Evolutionary conservation across 2,888 invertebrate genomes (phyloP), one percentile per base, ranked within the genome.

Genomic region (Plusia festucae): DNA sequence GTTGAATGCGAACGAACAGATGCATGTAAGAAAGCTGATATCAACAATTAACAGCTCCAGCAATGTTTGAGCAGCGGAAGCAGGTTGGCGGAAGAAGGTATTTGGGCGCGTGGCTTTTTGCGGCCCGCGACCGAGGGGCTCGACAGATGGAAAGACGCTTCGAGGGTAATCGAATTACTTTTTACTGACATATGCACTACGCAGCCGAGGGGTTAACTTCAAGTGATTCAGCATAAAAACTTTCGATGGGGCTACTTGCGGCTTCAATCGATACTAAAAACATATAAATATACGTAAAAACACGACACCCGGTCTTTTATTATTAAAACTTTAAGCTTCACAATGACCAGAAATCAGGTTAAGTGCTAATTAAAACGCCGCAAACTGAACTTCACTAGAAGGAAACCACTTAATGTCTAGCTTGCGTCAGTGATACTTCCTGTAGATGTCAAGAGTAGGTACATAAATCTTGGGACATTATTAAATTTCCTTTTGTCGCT

Each of bases 31-130:
- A 78, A 79, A 81, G 65, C 72, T 22, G 71, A 80, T 79, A 81
- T 74, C 53, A 73, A 73, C 78, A 79, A 82, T 75, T 77, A 79
- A 68, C 65, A 68, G 51, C 79, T 71, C 75, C 76, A 73, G 75
- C 65, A 70, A 65, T 78, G 78, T 82, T 73, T 77, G 78, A 72
- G 80, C 66, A 76, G 87, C 92, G 93, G 93, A 93, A 92, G 88
- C 92, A 90, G 90, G 88, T 90, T 91, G 88, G 85, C 89, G 91
- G 91, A 91, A 91, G 89, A 81, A 84, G 86, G 78, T 83, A 81
- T 82, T 82, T 82, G 81, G 86, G 85, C 86, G 88, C 88, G 87
- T 89, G 89, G 87, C 90, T 92, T 93, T 93, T 91, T 90, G 88
- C 87, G 79, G 72, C 75, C 75, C 65, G 70, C 77, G 69, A 69